phyloP scores from a whole-genome alignment of 2,888 invertebrate species.

The Ichneumoninae sp. region DNA sequence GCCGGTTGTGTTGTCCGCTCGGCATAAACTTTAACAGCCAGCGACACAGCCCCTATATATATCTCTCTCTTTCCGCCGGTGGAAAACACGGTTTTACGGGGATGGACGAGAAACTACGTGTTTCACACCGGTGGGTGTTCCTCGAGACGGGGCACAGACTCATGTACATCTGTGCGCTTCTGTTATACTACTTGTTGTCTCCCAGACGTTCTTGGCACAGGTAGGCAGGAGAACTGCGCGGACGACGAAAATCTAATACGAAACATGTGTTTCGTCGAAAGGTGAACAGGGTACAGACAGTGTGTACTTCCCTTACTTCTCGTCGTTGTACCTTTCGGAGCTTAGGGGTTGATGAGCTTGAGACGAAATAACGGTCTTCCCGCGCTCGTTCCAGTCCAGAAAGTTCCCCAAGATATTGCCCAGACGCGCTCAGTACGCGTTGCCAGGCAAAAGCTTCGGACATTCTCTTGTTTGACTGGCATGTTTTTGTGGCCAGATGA shows the following conservation, averaged over 20 bases:
- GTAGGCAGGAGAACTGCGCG: conserved; percentile 68
- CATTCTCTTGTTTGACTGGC: background rate
- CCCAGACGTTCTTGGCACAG: conserved; percentile 68
- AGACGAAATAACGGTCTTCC: conserved; percentile 68
- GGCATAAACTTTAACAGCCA: conserved; percentile 65
- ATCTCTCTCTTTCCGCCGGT: conserved; percentile 7
- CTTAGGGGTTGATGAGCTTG: conserved; percentile 35
- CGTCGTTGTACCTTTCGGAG: conserved; percentile 64
- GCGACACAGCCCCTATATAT: background rate
- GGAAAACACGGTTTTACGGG: conserved; percentile 53
- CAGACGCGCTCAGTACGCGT: background rate
- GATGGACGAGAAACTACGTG: conserved; percentile 49
- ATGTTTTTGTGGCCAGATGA: conserved; percentile 23
- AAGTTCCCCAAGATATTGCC: background rate
- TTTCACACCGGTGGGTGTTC: conserved; percentile 53
- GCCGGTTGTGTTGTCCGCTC: conserved; percentile 37
- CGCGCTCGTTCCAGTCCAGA: conserved; percentile 1
- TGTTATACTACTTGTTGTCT: conserved; percentile 46
- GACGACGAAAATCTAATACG: conserved; percentile 73
- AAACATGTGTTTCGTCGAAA: conserved; percentile 75
- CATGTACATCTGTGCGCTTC: conserved; percentile 21
- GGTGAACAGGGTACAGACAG: conserved; percentile 11
- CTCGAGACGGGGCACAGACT: conserved; percentile 19
- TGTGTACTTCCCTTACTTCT: conserved; percentile 37
- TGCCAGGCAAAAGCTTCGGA: background rate